These are phyloP conservation scores for Petrophora chlorosata DNA, from an alignment of 2,888 invertebrate genomes.

Conservation along the genomic window DNA sequence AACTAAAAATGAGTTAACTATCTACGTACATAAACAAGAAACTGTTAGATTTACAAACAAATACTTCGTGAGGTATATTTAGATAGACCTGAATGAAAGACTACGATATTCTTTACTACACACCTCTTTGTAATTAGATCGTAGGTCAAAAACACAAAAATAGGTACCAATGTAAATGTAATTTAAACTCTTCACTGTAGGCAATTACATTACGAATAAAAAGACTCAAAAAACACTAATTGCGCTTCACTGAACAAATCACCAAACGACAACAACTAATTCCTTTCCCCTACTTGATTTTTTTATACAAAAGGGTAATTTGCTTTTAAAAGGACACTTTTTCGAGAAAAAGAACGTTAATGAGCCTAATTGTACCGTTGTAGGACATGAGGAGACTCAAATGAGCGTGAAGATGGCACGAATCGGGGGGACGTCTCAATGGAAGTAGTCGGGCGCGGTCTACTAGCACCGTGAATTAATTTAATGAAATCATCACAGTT, in stretches of 20 bases:
- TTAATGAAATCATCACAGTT: slow-evolving; percentile 81
- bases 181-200: slow-evolving; percentile 13
- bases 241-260: slow-evolving; percentile 38
- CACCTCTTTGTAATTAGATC: no score
- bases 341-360: slow-evolving; percentile 42
- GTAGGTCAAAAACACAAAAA: no score
- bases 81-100: no score
- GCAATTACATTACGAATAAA: slow-evolving; percentile 29
- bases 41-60: no score
- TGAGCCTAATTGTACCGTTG: slow-evolving; percentile 41
- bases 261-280: slow-evolving; percentile 40
- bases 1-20: no score
- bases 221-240: slow-evolving; percentile 35
- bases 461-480: slow-evolving; percentile 67
- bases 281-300: slow-evolving; percentile 40
- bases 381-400: slow-evolving; percentile 48
- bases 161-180: background rate
- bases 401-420: slow-evolving; percentile 53
- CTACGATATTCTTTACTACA: no score
- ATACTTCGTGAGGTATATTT: background rate
- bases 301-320: slow-evolving; percentile 47
- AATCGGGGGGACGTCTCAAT: slow-evolving; percentile 61
- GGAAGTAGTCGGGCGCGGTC: slow-evolving; percentile 56
- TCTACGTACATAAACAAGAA: no score
- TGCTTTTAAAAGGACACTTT: slow-evolving; percentile 46